Evolutionary conservation across 53 echinoderm and acorn worm genomes (phyloP).

Genomic region (Holothuria scabra): DNA sequence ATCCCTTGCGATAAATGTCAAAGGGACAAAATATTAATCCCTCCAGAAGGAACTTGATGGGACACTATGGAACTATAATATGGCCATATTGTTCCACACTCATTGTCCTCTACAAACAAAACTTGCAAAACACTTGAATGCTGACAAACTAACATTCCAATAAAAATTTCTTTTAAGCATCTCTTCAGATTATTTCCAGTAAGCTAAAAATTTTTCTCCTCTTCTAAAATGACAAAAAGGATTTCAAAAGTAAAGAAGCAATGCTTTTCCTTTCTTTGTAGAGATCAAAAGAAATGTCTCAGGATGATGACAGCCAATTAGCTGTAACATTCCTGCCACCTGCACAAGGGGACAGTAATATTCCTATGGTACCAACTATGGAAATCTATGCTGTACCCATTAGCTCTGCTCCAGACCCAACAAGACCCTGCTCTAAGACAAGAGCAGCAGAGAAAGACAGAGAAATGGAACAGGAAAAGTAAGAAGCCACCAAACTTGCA

Average conservation of each 20-base stretch:
- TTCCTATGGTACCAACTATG: constrained; percentile 31
- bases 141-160: too few species aligned
- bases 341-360: background rate
- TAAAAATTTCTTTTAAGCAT: too few species aligned
- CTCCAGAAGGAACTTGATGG: too few species aligned
- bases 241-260: background rate
- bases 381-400: constrained; percentile 34
- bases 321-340: constrained; percentile 6
- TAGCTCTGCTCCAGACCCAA: constrained; percentile 37
- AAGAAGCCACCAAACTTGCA: background rate
- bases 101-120: too few species aligned
- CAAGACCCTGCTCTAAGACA: constrained; percentile 40
- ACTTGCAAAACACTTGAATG: too few species aligned
- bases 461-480: constrained; percentile 52
- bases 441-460: constrained; percentile 43
- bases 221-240: too few species aligned
- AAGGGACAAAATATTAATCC: too few species aligned
- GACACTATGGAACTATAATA: too few species aligned
- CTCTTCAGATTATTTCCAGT: too few species aligned
- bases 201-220: too few species aligned
- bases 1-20: too few species aligned
- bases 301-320: constrained; percentile 21
- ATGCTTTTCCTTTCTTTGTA: background rate
- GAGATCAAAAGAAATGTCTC: constrained; percentile 5
- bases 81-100: too few species aligned